Evolutionary conservation across 2,797 vertebrate species (phyloP), one percentile per base, ranked within the genome.

Genomic region (Syncerus caffer): DNA sequence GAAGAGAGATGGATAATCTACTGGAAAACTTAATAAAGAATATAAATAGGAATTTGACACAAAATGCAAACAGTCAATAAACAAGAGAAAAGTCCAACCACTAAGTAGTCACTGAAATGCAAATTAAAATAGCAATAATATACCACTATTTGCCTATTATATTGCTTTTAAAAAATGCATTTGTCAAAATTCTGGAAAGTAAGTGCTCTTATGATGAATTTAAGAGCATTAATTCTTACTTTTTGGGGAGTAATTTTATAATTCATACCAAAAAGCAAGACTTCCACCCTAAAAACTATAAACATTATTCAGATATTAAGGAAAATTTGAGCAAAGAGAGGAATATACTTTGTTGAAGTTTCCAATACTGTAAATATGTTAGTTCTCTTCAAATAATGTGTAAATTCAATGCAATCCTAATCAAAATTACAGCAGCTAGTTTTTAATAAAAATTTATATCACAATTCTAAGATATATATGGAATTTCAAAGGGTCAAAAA

Each of bases 81-180:
- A 80, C 14, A 87, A 50, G 23, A 93, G 11, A 89, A 57, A 92
- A 80, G 34, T 93, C 17, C 12, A 80, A 89, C 55, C 9, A 89
- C n/a, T 60, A 58, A 58, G 27, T 91, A 58, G 76, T 62, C 58
- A 67, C 62, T 85, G n/a, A 94, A 90, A 83, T 83, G 51, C 5
- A 90, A 88, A 94, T 85, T 51, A 85, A 94, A 97, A 86, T 6
- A 88, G 60, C 60, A 94, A 95, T 7, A 4, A 60, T 53, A 88
- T 51, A n/a, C 4, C 29, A 90, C 45, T 27, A 71, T 53, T 57
- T 90, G 27, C 5, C 29, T 89, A n/a, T 79, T 60, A 64, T 60
- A 89, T 34, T 94, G 67, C 29, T 97, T 93, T 84, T 89, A 6
- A 17, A 38, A 93, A 88, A 93, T 6, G 4, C 71, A 88, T 67